Evolutionary conservation across 2,888 invertebrate species (phyloP).

Genomic region (Pilophorus perplexus): DNA sequence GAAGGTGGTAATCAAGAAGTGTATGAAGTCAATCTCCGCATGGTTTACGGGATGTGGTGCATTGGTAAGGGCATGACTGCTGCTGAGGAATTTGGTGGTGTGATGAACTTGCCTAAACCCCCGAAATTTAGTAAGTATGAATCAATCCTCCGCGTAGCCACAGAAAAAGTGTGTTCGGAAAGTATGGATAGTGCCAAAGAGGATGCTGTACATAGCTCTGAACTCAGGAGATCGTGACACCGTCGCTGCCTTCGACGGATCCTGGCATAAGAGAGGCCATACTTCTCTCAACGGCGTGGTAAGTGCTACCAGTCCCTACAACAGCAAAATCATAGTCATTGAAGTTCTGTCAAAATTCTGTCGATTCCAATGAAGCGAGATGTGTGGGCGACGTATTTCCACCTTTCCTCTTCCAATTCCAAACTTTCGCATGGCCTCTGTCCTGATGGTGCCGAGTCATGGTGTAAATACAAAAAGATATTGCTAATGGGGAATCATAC

Average conservation of each 20-base stretch:
- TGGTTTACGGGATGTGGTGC: not conserved
- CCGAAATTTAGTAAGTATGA: not conserved
- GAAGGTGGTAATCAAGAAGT: not conserved
- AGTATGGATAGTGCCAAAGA: not conserved
- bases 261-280: not conserved
- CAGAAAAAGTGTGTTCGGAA: too few species aligned
- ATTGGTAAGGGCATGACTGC: not conserved
- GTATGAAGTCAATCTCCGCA: not conserved
- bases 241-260: not conserved
- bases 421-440: conserved; percentile 1
- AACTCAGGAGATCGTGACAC: not conserved
- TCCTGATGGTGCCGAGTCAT: conserved; percentile 2
- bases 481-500: not conserved
- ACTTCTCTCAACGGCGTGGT: not conserved
- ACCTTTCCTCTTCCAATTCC: not conserved
- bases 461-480: not conserved
- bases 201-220: not conserved
- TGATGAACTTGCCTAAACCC: not conserved
- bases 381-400: not conserved
- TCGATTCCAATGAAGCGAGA: not conserved
- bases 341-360: not conserved
- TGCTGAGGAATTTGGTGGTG: too few species aligned
- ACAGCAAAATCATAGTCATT: not conserved
- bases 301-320: not conserved
- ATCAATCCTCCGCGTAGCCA: not conserved